These are phyloP conservation scores for Cirrhinus molitorella DNA, from an alignment of 2,797 vertebrate genomes.

Conservation along the genomic window DNA sequence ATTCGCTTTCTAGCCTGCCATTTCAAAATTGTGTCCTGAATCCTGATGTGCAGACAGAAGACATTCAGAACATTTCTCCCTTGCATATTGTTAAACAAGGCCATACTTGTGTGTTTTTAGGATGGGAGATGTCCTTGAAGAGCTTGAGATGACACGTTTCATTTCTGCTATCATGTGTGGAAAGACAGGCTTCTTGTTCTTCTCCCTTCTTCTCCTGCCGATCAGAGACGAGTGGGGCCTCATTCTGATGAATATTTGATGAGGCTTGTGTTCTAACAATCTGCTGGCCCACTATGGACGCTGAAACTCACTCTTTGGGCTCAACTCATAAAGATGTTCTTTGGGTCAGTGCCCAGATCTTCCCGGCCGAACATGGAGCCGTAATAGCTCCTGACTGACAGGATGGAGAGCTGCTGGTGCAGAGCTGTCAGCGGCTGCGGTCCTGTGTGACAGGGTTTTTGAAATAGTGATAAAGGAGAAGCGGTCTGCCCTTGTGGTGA, in stretches of 20 bases:
- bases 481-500: constrained; percentile 40
- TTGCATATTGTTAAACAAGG: not conserved
- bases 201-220: constrained; percentile 21
- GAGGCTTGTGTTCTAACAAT: constrained; percentile 39
- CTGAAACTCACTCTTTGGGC: constrained; percentile 24
- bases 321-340: constrained; percentile 32
- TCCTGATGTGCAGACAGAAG: not conserved
- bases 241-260: constrained; percentile 54
- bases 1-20: not conserved
- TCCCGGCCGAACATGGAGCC: constrained; percentile 9
- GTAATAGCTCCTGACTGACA: constrained; percentile 45
- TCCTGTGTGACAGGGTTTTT: constrained; percentile 23
- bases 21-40: not conserved
- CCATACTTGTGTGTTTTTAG: not conserved
- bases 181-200: constrained; percentile 38
- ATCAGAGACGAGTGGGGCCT: constrained; percentile 41
- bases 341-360: constrained; percentile 47
- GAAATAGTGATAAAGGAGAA: constrained; percentile 47
- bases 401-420: constrained; percentile 18
- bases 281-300: constrained; percentile 20
- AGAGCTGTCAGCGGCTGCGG: constrained; percentile 31
- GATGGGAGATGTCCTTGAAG: constrained; percentile 35
- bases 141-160: constrained; percentile 33
- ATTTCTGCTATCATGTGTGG: constrained; percentile 34
- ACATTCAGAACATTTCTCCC: not conserved